Percentiles rank a stretch among this genome's conserved stretches.
Conservation (phyloP, 2,888 invertebrate species). For the Tinea trinotella region DNA sequence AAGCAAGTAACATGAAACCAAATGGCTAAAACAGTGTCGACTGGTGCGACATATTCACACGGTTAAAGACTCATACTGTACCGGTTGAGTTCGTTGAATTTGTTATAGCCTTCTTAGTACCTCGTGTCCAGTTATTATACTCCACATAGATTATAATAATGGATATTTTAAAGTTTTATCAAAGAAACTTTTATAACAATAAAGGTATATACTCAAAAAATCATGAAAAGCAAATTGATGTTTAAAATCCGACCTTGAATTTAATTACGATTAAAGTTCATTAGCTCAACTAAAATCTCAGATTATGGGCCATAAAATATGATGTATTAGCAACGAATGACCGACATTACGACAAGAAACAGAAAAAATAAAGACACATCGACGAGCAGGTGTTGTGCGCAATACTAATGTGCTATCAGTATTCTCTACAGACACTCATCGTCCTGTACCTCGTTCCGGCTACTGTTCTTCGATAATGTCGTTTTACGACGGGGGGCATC, state of each 20-base stretch:
- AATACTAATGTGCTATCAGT: slow-evolving; percentile 71
- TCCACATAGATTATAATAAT: not conserved
- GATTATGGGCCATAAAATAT: slow-evolving; percentile 45
- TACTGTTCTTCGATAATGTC: slow-evolving; percentile 72
- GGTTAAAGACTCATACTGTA: slow-evolving; percentile 66
- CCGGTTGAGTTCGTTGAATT: slow-evolving; percentile 72
- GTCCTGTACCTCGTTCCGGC: slow-evolving; percentile 73
- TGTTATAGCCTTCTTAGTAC: slow-evolving; percentile 69
- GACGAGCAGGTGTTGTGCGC: slow-evolving; percentile 66
- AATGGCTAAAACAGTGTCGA: slow-evolving; percentile 45
- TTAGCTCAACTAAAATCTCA: slow-evolving; percentile 2
- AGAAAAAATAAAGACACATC: slow-evolving; percentile 50
- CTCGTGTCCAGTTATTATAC: slow-evolving; percentile 55
- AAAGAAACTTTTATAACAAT: too few relatives aligned
- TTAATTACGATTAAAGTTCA: not conserved
- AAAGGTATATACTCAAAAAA: too few relatives aligned
- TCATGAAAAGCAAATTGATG: too few relatives aligned
- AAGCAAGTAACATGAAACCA: slow-evolving; percentile 46
- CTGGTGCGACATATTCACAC: slow-evolving; percentile 63
- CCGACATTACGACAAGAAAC: slow-evolving; percentile 68
- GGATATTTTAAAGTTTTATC: not conserved
- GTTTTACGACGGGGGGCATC: slow-evolving; percentile 63
- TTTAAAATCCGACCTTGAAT: too few relatives aligned
- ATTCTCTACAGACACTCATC: slow-evolving; percentile 61
- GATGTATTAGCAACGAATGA: slow-evolving; percentile 66